Evolutionary conservation across 2,888 invertebrate species (phyloP), one percentile per base, ranked within the genome.

Genomic region (Galeruca laticollis): DNA sequence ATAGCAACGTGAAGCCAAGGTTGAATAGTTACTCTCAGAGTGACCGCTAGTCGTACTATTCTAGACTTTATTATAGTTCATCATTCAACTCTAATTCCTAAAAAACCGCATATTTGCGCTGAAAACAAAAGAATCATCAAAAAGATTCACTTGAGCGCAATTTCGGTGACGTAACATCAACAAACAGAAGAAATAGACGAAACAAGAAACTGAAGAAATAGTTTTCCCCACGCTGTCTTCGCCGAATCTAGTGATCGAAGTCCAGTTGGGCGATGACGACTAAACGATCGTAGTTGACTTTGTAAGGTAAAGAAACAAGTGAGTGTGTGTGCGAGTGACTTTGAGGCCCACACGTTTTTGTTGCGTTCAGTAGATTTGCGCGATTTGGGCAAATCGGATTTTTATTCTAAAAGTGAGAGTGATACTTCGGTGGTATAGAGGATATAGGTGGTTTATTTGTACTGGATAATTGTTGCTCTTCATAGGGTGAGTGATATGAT

Each of bases 221-320:
- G 77, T 76, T 77, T 76, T 78, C 78, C 78, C 78, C 78, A 76
- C 78, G 68, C 75, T 68, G 66, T 47, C 33, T 61, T 60, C 47
- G 56, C 18, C 18, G 49, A 61, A 20, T 63, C 40, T 57, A 57
- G 49, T 47, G 47, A 49, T 57, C 69, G 49, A 71, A 68, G 71
- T 74, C 75, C 72, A 73, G 66, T 49, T 60, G 21, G 59, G 15
- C 54, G 57, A 43, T 47, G 60, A 43, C n/a, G 60, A 43, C 15
- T 20, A 15, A 60, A 72, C 71, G 70, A 68, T 75, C 71, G 63
- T 67, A 77, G 71, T 76, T 74, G 73, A 63, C 75, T 74, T 73
- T 75, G 74, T 76, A 75, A 75, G 77, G 75, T 66, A 68, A 68
- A 60, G 60, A 68, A 65, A 68, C 71, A 67, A 72, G 74, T 70